Conservation (phyloP, 2,113 vertebrate genomes). For the Vidua chalybeata region DNA sequence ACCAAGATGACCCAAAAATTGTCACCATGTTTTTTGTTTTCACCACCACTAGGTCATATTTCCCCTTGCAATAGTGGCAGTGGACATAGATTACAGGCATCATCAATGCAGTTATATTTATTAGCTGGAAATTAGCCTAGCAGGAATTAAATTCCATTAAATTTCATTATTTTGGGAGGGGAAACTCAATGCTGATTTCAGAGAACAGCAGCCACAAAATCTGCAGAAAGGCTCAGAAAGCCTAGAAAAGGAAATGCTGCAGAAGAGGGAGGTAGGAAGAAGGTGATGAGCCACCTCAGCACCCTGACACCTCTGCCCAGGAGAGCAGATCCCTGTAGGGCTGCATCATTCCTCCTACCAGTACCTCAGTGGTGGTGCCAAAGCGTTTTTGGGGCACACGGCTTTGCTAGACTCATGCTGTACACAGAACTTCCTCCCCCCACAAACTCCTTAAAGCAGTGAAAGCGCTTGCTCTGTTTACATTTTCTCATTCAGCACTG, state of each 20-base stretch:
- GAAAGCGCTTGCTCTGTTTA: not conserved
- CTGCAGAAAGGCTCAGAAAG: not conserved
- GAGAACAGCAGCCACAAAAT: not conserved
- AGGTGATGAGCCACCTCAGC: not conserved
- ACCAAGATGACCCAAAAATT: not conserved
- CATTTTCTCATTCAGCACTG: not conserved
- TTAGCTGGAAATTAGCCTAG: conserved; percentile 4
- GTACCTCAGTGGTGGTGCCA: not conserved
- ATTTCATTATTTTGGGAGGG: not conserved
- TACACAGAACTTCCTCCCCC: not conserved
- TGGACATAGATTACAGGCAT: not conserved
- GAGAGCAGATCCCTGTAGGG: not conserved
- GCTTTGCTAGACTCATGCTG: not conserved
- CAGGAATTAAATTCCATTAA: conserved; percentile 3
- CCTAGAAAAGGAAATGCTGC: not conserved
- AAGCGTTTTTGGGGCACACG: not conserved
- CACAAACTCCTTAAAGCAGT: not conserved
- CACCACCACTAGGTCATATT: not conserved
- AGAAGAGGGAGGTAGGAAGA: not conserved
- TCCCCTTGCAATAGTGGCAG: not conserved
- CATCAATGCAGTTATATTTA: conserved; percentile 8
- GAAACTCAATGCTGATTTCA: not conserved
- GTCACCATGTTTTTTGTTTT: not conserved
- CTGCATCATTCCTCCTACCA: not conserved
- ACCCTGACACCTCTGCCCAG: fast-evolving